A percentile compares a stretch with the other conserved stretches of the same genome.
phyloP scores from a whole-genome alignment of 2,797 vertebrate species.

The Sebastes jordani region DNA sequence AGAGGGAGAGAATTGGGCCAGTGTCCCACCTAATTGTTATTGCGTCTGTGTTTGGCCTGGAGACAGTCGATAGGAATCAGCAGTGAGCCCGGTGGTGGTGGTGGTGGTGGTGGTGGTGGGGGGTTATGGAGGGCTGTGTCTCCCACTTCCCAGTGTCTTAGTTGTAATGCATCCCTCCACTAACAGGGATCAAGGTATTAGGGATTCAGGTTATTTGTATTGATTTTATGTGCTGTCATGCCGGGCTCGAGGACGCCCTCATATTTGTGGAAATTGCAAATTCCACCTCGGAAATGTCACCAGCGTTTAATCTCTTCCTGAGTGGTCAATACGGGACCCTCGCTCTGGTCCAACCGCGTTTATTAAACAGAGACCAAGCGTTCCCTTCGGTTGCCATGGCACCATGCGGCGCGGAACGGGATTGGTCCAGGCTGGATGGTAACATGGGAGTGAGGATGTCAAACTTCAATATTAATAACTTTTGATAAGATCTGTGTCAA shows the following conservation, averaged over 20 bases:
- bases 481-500: constrained; percentile 57
- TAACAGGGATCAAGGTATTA: constrained; percentile 99
- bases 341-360: constrained; percentile 73
- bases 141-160: constrained; percentile 85
- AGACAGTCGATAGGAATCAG: constrained; percentile 89
- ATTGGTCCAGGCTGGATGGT: constrained; percentile 54
- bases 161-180: constrained; percentile 95
- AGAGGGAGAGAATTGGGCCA: constrained; percentile 75
- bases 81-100: constrained; percentile 65
- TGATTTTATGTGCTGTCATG: constrained; percentile 98
- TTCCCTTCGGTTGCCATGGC: constrained; percentile 80
- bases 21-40: constrained; percentile 88
- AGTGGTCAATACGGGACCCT: constrained; percentile 90
- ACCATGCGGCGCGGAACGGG: constrained; percentile 7
- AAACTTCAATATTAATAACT: constrained; percentile 74
- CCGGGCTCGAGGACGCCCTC: constrained; percentile 90
- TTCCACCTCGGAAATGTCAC: constrained; percentile 99
- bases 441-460: constrained; percentile 71
- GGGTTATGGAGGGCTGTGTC: constrained; percentile 71
- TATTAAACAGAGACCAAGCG: constrained; percentile 87
- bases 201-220: constrained; percentile 99
- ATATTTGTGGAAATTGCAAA: constrained; percentile 99
- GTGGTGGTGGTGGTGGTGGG: constrained; percentile 33
- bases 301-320: constrained; percentile 92
- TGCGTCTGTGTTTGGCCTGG: constrained; percentile 82